phyloP scores from a whole-genome alignment of 2,113 vertebrate genomes.

The Colius striatus region DNA sequence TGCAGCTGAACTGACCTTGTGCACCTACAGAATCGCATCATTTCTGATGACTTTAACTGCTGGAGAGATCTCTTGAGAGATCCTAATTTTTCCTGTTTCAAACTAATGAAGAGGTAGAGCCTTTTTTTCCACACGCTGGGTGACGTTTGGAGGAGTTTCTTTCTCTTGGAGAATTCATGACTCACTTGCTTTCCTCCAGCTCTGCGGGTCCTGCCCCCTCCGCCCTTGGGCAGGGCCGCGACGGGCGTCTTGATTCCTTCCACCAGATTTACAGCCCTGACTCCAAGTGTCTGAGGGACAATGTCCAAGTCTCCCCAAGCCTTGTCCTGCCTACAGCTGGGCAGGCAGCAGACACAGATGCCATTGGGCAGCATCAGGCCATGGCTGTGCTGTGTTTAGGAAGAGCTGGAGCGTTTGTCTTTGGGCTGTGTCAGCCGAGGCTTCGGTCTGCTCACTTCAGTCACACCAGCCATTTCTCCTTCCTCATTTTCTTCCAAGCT shows the following conservation, averaged over 20 bases:
- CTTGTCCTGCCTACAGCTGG: neutral
- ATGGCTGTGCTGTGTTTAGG: neutral
- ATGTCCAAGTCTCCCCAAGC: neutral
- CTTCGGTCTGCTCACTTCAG: neutral
- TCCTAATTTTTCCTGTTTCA: neutral
- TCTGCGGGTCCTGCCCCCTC: neutral
- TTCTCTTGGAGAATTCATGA: neutral
- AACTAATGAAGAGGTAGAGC: conserved; percentile 20
- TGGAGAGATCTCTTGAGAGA: neutral
- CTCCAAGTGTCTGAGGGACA: neutral
- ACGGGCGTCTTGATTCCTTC: conserved; percentile 20
- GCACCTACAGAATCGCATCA: neutral
- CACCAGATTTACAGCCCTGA: neutral
- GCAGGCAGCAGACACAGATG: neutral
- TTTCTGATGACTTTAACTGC: neutral
- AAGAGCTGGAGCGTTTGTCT: neutral
- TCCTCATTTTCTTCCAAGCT: neutral
- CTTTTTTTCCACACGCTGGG: neutral
- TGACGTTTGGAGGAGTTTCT: neutral
- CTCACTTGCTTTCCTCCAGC: conserved; percentile 14
- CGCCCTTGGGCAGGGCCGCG: conserved; percentile 4
- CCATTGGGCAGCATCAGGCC: neutral
- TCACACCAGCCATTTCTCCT: neutral
- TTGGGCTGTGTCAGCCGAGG: neutral
- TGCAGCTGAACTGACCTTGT: neutral